Evolutionary conservation across 2,888 invertebrate species (phyloP).

Genomic region (Apotomis capreana): DNA sequence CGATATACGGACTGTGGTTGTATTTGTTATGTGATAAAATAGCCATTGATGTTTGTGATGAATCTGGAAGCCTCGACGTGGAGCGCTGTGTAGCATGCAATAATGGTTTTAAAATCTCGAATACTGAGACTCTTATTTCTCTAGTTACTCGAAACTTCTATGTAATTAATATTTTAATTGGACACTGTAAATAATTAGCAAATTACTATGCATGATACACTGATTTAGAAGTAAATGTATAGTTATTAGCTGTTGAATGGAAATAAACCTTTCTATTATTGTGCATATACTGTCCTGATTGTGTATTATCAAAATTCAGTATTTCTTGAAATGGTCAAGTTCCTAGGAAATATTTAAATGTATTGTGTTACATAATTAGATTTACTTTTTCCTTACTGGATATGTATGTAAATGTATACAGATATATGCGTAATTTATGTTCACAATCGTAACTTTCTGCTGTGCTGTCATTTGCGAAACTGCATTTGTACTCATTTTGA

Average conservation of each 20-base stretch:
- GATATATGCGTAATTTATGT: constrained; percentile 12
- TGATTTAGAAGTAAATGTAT: constrained; percentile 19
- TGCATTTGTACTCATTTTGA: constrained; percentile 51
- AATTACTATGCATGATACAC: constrained; percentile 27
- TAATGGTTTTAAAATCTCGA: constrained; percentile 20
- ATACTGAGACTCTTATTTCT: constrained; percentile 9
- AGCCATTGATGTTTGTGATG: constrained; percentile 34
- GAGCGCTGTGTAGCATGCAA: constrained; percentile 20
- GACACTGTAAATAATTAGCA: constrained; percentile 26
- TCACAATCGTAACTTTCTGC: constrained; percentile 31
- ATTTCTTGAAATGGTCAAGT: constrained; percentile 39
- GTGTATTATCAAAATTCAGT: constrained; percentile 32
- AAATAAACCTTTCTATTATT: constrained; percentile 6
- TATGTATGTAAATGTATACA: constrained; percentile 35
- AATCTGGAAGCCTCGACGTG: constrained; percentile 10
- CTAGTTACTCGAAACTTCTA: constrained; percentile 15
- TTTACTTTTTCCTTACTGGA: constrained; percentile 23
- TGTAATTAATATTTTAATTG: constrained; percentile 7
- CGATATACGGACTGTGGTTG: constrained; percentile 35
- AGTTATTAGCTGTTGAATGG: constrained; percentile 22
- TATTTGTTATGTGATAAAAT: constrained; percentile 40
- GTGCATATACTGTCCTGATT: constrained; percentile 19
- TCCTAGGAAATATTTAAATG: constrained; percentile 37
- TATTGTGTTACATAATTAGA: constrained; percentile 8
- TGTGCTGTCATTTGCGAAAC: constrained; percentile 40